Conservation (phyloP, 2,797 vertebrate genomes). For the Falco berigora region DNA sequence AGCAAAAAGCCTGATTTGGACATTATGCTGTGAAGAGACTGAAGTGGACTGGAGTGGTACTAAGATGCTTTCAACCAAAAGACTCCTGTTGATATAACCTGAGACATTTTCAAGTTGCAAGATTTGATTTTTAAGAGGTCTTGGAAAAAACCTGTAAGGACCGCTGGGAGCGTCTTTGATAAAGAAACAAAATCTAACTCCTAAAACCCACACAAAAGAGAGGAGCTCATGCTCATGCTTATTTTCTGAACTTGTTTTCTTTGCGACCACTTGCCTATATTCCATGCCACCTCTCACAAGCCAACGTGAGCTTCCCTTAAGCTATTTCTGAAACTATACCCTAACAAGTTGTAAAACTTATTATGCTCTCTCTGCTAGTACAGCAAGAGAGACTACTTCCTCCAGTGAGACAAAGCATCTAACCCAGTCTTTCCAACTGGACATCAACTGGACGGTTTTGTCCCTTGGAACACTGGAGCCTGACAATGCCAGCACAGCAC, state of each 20-base stretch:
- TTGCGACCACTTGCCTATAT: neutral
- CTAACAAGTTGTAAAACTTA: neutral
- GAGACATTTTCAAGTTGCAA: neutral
- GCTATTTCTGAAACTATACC: neutral
- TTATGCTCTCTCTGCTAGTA: neutral
- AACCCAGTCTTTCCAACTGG: neutral
- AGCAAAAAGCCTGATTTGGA: neutral
- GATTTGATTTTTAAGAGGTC: neutral
- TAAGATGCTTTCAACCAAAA: neutral
- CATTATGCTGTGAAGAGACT: neutral
- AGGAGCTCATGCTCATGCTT: neutral
- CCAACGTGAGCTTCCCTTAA: neutral
- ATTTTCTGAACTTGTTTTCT: neutral
- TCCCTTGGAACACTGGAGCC: neutral
- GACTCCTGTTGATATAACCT: fast-evolving
- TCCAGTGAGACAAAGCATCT: neutral
- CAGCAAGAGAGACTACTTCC: neutral
- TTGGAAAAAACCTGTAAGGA: neutral
- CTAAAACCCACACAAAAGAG: neutral
- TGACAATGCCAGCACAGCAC: neutral
- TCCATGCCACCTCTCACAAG: neutral
- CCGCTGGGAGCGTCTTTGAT: neutral
- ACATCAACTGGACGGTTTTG: neutral
- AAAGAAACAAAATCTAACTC: neutral
- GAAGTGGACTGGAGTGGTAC: neutral